Evolutionary conservation across 2,113 vertebrate species (phyloP).

Genomic region (Amphiprion percula): DNA sequence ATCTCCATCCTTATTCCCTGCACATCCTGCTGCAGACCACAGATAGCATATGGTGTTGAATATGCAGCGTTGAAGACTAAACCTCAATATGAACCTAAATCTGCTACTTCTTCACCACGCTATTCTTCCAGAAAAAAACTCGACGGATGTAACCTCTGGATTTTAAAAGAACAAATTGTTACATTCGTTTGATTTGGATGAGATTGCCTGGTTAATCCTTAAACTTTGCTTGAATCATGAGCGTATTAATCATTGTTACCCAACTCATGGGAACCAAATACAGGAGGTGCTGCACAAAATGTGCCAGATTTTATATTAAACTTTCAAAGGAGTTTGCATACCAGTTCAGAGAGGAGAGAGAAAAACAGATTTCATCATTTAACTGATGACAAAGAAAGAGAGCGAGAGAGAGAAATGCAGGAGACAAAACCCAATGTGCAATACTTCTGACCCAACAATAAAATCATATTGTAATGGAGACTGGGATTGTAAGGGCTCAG

Average conservation of each 20-base stretch:
- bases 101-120: background rate
- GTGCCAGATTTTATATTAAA: conserved; percentile 14
- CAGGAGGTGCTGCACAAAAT: background rate
- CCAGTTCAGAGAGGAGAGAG: background rate
- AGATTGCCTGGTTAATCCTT: background rate
- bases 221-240: background rate
- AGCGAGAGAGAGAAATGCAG: conserved; percentile 7
- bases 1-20: conserved; percentile 45
- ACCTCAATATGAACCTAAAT: conserved; percentile 11
- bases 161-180: background rate
- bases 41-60: conserved; percentile 58
- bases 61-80: conserved; percentile 44
- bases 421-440: conserved; percentile 36
- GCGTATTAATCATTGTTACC: conserved; percentile 1
- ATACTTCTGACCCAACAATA: conserved; percentile 26
- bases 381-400: conserved; percentile 20
- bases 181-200: background rate
- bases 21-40: conserved; percentile 47
- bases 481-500: conserved; percentile 43
- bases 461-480: conserved; percentile 35
- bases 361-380: conserved; percentile 22
- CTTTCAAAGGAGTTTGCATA: conserved; percentile 14
- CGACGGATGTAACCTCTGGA: background rate
- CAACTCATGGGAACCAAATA: background rate
- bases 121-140: conserved; percentile 10